Evolutionary conservation across 2,888 invertebrate species (phyloP).

Genomic region (Dendrolimus pini): DNA sequence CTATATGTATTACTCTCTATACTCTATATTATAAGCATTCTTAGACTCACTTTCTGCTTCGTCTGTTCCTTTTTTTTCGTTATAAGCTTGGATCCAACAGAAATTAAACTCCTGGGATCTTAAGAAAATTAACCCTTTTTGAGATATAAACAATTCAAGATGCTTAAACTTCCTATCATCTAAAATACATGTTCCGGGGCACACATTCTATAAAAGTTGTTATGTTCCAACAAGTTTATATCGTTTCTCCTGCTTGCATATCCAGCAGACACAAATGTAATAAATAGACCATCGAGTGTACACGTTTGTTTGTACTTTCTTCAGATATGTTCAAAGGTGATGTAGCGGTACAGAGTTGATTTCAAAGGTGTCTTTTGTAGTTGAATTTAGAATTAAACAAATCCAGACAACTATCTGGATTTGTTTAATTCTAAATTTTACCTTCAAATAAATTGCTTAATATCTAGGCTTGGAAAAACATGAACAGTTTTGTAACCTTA

Average conservation of each 20-base stretch:
- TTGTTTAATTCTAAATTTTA: no score
- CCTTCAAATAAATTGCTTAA: no score
- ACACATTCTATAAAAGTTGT: background rate
- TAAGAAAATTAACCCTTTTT: background rate
- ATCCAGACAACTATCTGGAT: no score
- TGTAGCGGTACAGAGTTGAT: no score
- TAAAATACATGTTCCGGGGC: background rate
- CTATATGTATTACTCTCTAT: background rate
- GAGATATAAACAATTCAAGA: background rate
- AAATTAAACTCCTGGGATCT: background rate
- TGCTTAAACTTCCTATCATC: slow-evolving; percentile 1
- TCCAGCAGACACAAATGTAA: slow-evolving; percentile 12
- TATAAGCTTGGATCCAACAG: background rate
- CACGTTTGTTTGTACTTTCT: slow-evolving; percentile 7
- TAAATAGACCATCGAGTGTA: slow-evolving; percentile 23
- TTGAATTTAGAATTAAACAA: no score
- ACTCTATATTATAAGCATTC: background rate
- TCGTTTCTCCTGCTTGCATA: slow-evolving; percentile 5
- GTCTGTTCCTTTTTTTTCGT: background rate
- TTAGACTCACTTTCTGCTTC: background rate
- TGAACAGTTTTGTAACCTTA: no score
- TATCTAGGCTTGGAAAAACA: no score
- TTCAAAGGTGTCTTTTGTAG: no score
- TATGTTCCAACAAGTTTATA: background rate
- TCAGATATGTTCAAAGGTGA: no score